Base-by-base conservation (phyloP, 1,140 invertebrate genomes). In the Penaeus vannamei region DNA sequence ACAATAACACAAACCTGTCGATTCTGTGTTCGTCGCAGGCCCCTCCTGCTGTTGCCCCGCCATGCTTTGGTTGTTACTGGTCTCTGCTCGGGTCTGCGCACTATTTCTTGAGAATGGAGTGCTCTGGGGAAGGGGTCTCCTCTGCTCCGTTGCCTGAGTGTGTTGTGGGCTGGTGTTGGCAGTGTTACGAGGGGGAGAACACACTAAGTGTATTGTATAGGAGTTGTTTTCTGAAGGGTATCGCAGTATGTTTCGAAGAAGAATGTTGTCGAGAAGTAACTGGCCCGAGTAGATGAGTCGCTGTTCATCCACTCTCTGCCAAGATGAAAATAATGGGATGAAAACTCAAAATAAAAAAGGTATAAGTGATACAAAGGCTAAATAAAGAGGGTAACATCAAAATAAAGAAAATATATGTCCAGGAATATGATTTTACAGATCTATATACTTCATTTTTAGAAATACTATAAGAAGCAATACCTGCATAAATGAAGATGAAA, bases 141-240 rank as follows among this genome's bases (percentile, higher is more conserved):
- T 32, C 20, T 46, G 82, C 22, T 23, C 66, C 19, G 26, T 14
- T 46, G 36, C 22, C 29, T 42, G 60, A 36, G 82, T 26, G 2
- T 46, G 53, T n/a, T 81, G 79, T 19, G 26, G 60, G 46, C 79
- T 81, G 19, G 42, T 22, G 77, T 46, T 7, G 46, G 42, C 7
- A 14, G 81, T 42, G 61, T 84, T 62, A 42, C 82, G 82, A 20
- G 60, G 46, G 29, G 85, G 85, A 7, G 85, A 86, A 62, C 85
- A 86, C 29, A 86, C 85, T 19, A 86, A 36, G 76, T 86, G 85
- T 19, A 86, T 86, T 12, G 85, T 86, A 26, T 86, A 86, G 17
- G 85, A 53, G 85, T 86, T 86, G 32, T 86, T 80, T 46, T 86
- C 85, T 1, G 85, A 23, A 29, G 85, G 85, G 19, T 80, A 59